These are phyloP conservation scores for Aquatica leii DNA, from an alignment of 2,888 invertebrate genomes.

Conservation along the genomic window DNA sequence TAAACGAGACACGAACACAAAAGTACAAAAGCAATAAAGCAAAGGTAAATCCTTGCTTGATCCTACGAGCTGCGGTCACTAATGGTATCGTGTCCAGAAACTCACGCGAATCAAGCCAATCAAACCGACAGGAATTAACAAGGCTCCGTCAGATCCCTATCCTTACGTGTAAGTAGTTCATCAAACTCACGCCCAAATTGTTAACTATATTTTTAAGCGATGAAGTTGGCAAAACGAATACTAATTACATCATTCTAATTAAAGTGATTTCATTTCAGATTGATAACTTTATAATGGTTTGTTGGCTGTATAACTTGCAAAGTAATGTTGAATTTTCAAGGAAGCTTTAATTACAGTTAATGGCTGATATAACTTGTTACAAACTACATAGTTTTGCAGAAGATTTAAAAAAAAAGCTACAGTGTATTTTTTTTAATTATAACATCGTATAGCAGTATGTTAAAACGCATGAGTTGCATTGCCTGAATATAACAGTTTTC, in stretches of 20 bases:
- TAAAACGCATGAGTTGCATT: no score
- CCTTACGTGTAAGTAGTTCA: constrained; percentile 33
- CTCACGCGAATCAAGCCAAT: constrained; percentile 45
- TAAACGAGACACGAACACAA: constrained; percentile 41
- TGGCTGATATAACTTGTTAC: constrained; percentile 37
- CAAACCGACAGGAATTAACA: constrained; percentile 45
- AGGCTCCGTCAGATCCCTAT: constrained; percentile 38
- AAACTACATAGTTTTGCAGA: constrained; percentile 29
- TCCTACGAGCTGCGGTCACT: constrained; percentile 47
- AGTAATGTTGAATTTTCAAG: constrained; percentile 36
- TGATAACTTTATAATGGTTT: constrained; percentile 41
- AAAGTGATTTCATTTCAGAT: constrained; percentile 39
- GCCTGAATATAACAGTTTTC: no score
- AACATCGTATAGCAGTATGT: no score
- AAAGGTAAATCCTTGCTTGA: constrained; percentile 49
- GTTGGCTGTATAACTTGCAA: constrained; percentile 35
- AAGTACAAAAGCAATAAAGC: constrained; percentile 49
- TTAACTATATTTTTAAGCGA: constrained; percentile 37
- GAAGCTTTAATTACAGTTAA: constrained; percentile 37
- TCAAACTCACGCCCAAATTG: constrained; percentile 35
- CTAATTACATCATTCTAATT: constrained; percentile 38
- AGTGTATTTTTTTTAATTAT: constrained; percentile 3
- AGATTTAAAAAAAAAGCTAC: constrained; percentile 24
- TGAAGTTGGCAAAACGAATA: constrained; percentile 37
- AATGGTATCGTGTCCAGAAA: constrained; percentile 49